These are phyloP conservation scores for Sibirionetta formosa DNA, from an alignment of 2,797 vertebrate genomes.

Conservation along the genomic window DNA sequence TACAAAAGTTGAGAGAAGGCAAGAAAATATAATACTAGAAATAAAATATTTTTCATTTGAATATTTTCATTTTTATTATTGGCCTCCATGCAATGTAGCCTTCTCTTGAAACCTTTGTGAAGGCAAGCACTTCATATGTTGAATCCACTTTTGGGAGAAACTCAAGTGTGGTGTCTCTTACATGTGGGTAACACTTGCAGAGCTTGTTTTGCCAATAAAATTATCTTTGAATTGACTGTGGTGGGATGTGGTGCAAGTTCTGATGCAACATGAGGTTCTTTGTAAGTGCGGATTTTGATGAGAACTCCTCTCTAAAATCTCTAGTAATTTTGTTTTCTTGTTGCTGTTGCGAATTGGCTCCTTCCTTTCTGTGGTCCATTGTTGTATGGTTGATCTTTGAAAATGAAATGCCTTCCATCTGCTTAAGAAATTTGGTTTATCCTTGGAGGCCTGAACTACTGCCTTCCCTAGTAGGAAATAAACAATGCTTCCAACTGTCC, in stretches of 20 bases:
- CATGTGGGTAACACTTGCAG: slow-evolving; percentile 59
- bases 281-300: slow-evolving; percentile 36
- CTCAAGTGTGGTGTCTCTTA: not conserved
- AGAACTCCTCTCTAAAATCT: not conserved
- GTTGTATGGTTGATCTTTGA: slow-evolving; percentile 31
- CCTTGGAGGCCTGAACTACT: slow-evolving; percentile 25
- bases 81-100: not conserved
- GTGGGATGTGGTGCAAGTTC: slow-evolving; percentile 36
- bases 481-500: slow-evolving; percentile 32
- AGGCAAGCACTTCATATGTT: not conserved
- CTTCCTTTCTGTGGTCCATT: slow-evolving; percentile 25
- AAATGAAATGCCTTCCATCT: slow-evolving; percentile 61
- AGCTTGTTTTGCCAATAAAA: slow-evolving; percentile 62
- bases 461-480: slow-evolving; percentile 38
- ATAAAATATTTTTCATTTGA: not conserved
- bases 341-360: slow-evolving; percentile 45
- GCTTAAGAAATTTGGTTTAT: slow-evolving; percentile 47
- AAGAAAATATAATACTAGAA: not conserved
- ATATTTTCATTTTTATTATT: not conserved
- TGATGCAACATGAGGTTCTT: slow-evolving; percentile 25
- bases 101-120: not conserved
- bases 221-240: slow-evolving; percentile 48
- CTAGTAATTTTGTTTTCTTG: slow-evolving; percentile 54
- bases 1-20: not conserved
- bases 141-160: slow-evolving; percentile 22